phyloP scores from a whole-genome alignment of 2,797 vertebrate species.

The Bradypodion pumilum region DNA sequence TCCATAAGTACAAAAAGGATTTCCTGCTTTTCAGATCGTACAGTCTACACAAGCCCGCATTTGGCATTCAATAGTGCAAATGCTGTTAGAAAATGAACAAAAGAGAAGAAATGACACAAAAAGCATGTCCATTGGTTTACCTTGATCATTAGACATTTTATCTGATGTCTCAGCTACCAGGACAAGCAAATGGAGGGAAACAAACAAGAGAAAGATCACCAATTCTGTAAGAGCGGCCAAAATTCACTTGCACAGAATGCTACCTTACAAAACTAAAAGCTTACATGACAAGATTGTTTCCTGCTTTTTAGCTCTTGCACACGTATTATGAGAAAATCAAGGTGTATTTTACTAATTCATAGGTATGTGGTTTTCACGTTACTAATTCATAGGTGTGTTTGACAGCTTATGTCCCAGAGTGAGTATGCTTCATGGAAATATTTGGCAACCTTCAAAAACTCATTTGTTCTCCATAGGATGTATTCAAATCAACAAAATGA shows the following conservation, averaged over 20 bases:
- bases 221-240: constrained; percentile 69
- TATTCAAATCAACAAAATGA: background rate
- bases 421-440: background rate
- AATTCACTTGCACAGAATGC: constrained; percentile 28
- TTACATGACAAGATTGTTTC: background rate
- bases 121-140: constrained; percentile 83
- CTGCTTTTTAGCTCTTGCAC: background rate
- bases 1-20: constrained; percentile 2
- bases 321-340: background rate
- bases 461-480: background rate
- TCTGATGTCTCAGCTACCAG: constrained; percentile 97
- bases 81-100: constrained; percentile 34
- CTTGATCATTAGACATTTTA: constrained; percentile 99
- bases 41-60: constrained; percentile 33
- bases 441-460: background rate
- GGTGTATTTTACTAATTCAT: background rate
- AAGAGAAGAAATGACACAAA: constrained; percentile 65
- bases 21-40: constrained; percentile 47
- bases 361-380: background rate
- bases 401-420: too few species aligned
- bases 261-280: background rate
- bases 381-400: background rate
- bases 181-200: constrained; percentile 85
- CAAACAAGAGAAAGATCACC: constrained; percentile 83
- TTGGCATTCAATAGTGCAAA: background rate